Base-by-base conservation (phyloP, 2,797 vertebrate genomes). In the Pelochelys cantorii region DNA sequence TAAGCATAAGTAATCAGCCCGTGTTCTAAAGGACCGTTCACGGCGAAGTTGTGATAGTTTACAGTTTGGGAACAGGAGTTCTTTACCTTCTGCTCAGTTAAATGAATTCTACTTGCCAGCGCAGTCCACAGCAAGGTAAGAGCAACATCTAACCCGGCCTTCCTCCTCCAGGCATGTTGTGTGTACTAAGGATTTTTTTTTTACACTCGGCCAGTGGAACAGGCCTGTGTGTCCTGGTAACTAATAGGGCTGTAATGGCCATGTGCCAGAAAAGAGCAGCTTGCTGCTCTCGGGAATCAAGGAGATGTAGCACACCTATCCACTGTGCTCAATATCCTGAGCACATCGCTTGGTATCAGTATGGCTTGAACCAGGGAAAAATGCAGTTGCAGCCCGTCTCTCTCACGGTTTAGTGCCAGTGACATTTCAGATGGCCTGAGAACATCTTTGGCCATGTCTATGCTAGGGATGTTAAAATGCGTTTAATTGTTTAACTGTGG, bases 71-170 rank as follows among this genome's bases (percentile, higher is more conserved):
- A 1, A 12, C 5, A 1, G 23, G 1, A 0, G 7, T 55, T 7
- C 85, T 55, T 4, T 18, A 0, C 87, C 86, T 83, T 9, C 75
- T 75, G 3, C 2, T 22, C 1, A 52, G 55, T 55, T 27, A 53
- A 27, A 83, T 52, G 59, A 6, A 13, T 42, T 52, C 13, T 15
- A 12, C 3, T 1, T 54, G 34, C 34, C 29, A 4, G 12, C 11
- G 1, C 31, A 80, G 77, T 48, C 27, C 7, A 22, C 22, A 7
- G 3, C 1, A 68, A 93, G 95, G 94, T 94, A 95, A 96, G 94
- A 59, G 11, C 12, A 1, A 6, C 18, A 65, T 6, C 7, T 23
- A 17, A 18, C 23, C 31, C 18, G 9, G 31, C 4, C 22, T 79
- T 22, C 22, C 22, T 57, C 14, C 48, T 55, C 37, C 20, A 3